Evolutionary conservation across 2,113 vertebrate species (phyloP).

Genomic region (Pontoporia blainvillei): DNA sequence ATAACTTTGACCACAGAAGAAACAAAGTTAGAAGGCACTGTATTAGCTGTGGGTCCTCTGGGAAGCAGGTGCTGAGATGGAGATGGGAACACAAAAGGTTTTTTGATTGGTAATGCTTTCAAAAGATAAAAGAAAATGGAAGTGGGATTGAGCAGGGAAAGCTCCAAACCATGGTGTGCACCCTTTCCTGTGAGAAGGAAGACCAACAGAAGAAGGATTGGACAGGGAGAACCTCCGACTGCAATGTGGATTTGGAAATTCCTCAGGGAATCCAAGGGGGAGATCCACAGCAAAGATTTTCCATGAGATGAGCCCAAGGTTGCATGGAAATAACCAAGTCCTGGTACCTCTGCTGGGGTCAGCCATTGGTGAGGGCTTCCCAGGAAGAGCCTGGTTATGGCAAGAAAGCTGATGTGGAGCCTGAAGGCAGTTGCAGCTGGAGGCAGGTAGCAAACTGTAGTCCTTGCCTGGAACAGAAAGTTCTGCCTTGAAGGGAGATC

Average conservation of each 20-base stretch:
- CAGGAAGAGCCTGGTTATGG: fast-evolving
- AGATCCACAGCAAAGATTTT: not conserved
- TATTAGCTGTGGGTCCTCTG: not conserved
- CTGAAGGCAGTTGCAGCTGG: not conserved
- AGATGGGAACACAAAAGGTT: not conserved
- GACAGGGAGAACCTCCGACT: not conserved
- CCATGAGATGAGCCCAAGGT: not conserved
- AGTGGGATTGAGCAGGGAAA: not conserved
- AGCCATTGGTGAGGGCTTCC: not conserved
- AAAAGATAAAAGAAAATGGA: not conserved
- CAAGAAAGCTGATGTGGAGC: not conserved
- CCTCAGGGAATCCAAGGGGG: fast-evolving
- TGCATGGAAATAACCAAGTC: not conserved
- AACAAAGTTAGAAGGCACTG: not conserved
- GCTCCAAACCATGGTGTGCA: not conserved
- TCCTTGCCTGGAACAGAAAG: not conserved
- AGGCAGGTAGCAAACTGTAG: too few relatives aligned
- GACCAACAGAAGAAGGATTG: not conserved
- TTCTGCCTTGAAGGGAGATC: not conserved
- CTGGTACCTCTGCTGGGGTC: too few relatives aligned
- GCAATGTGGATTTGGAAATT: not conserved
- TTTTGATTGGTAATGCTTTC: not conserved
- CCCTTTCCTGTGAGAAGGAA: not conserved
- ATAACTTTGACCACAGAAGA: not conserved
- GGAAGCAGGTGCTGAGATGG: not conserved